A percentile compares a stretch with the other conserved stretches of the same genome.
Conservation (phyloP, 2,797 vertebrate species). For the Paedocypris micromegethes region DNA sequence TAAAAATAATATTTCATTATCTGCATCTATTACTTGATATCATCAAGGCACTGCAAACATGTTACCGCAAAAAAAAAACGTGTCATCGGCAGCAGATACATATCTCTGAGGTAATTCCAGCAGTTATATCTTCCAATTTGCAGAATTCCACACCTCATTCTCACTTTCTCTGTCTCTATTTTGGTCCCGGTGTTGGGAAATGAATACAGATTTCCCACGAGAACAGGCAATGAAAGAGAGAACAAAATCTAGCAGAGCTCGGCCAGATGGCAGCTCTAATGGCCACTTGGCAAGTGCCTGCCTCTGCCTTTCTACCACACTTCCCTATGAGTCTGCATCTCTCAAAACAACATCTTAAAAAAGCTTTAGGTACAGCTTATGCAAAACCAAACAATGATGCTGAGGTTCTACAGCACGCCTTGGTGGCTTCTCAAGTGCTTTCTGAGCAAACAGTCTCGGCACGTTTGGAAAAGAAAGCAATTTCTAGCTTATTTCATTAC, state of each 20-base stretch:
- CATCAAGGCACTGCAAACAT: not conserved
- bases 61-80: not conserved
- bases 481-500: constrained; percentile 14
- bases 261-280: constrained; percentile 50
- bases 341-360: constrained; percentile 31
- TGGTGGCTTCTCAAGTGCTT: constrained; percentile 2
- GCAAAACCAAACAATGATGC: not conserved
- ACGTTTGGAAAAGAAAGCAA: constrained; percentile 17
- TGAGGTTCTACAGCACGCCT: constrained; percentile 16
- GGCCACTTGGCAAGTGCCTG: constrained; percentile 45
- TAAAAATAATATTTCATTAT: constrained; percentile 12
- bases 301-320: constrained; percentile 34
- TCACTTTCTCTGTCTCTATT: constrained; percentile 28
- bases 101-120: constrained; percentile 19
- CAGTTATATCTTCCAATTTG: constrained; percentile 26
- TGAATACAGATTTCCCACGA: constrained; percentile 45
- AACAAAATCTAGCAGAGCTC: constrained; percentile 47
- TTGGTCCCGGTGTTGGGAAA: constrained; percentile 38
- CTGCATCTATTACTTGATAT: constrained; percentile 1
- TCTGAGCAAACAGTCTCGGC: constrained; percentile 15
- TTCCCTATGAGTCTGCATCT: constrained; percentile 39
- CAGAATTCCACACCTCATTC: constrained; percentile 32
- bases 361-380: constrained; percentile 21
- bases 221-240: constrained; percentile 41
- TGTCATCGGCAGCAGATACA: constrained; percentile 11